Evolutionary conservation across 2,797 vertebrate genomes (phyloP), one percentile per base, ranked within the genome.

Genomic region (Lepidocolaptes lacrymiger): DNA sequence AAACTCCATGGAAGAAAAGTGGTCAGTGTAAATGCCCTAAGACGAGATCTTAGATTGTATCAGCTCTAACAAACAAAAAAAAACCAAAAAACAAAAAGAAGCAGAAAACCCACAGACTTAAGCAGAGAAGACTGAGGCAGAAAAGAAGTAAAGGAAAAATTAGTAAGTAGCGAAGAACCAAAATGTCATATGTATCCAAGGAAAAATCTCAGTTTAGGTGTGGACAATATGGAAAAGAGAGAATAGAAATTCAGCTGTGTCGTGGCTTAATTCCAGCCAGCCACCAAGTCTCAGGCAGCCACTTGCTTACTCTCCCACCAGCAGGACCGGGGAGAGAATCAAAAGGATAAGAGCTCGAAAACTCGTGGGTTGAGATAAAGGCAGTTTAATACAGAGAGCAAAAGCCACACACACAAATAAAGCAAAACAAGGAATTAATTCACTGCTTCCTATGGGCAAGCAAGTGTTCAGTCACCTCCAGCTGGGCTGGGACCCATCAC

Each of bases 191-290:
- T 43, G 1, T 26, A 69, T 11, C 30, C 12, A 79, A 89, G 95
- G 69, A 74, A 84, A 85, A 55, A 86, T 32, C 10, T 78, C 36
- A 85, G n/a, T 82, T 77, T 93, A 51, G 51, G 9, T 63, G 46
- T 89, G 43, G 68, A 69, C 37, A 92, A 73, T 24, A 75, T 4
- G 7, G 14, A 84, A 77, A 94, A 66, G 20, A 93, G 34, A 96
- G 19, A 89, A 90, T 11, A 92, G 36, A 91, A 97, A 93, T 85
- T 62, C 41, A 94, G 48, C 77, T 67, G 8, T 23, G 21, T 59
- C 16, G 7, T 22, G 66, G 21, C 34, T 54, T 67, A 67, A 59
- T 41, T 14, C 9, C 39, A 74, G 39, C 23, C 23, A 52, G 37
- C 23, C 37, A 54, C 10, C 32, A 81, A 54, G 8, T 8, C 18